Evolutionary conservation across 2,797 vertebrate species (phyloP).

Genomic region (Malurus splendens): DNA sequence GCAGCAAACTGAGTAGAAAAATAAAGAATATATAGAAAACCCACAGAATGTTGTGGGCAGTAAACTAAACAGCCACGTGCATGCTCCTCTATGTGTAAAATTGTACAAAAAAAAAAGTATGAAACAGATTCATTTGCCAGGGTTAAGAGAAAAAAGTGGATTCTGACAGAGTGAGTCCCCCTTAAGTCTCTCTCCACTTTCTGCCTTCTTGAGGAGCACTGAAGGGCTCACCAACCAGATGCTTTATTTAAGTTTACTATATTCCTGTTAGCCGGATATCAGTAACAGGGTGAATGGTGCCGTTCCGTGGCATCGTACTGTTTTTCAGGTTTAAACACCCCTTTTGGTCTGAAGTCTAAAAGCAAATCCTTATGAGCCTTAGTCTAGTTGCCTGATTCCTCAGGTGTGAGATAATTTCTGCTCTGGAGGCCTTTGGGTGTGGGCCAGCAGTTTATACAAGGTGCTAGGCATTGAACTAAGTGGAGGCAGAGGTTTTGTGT

Average conservation of each 20-base stretch:
- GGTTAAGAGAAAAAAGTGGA: background rate
- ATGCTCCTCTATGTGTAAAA: background rate
- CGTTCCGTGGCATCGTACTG: background rate
- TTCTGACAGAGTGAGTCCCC: conserved; percentile 4
- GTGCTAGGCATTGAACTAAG: conserved; percentile 29
- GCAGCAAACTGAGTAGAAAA: conserved; percentile 7
- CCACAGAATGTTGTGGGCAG: background rate
- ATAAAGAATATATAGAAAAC: background rate
- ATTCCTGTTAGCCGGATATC: background rate
- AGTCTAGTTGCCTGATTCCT: conserved; percentile 48
- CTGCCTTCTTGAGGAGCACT: conserved; percentile 47
- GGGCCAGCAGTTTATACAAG: conserved; percentile 45
- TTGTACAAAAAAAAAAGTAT: background rate
- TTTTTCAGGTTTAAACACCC: conserved; percentile 31
- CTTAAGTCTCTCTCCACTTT: conserved; percentile 13
- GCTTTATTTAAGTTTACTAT: conserved; percentile 4
- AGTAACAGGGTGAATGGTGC: conserved; percentile 19
- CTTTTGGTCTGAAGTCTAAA: conserved; percentile 22
- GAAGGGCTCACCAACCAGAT: conserved; percentile 17
- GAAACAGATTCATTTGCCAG: background rate
- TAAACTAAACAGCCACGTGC: background rate
- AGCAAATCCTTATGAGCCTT: conserved; percentile 36
- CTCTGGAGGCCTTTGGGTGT: conserved; percentile 48
- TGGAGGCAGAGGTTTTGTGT: background rate
- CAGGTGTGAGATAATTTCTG: conserved; percentile 38